Evolutionary conservation across 2,113 vertebrate species (phyloP), one percentile per base, ranked within the genome.

Genomic region (Calyptommatus sinebrachiatus): DNA sequence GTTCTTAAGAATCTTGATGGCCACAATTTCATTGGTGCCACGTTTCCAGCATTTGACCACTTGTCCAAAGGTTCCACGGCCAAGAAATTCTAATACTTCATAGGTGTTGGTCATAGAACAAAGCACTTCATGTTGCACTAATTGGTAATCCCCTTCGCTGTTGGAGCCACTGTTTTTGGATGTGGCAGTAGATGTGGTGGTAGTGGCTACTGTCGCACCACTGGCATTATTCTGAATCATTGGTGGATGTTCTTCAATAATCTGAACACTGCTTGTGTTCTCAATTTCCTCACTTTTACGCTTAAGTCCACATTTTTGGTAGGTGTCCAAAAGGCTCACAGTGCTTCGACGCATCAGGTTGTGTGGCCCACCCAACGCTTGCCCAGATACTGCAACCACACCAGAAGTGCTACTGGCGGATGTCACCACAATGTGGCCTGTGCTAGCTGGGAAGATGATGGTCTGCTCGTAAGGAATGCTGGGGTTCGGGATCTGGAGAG

Each of bases 41-140:
- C 98, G 94, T 87, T 99, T 99, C 98, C 98, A 99, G 94, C 97
- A 99, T 92, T 99, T 99, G 11, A 99, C 98, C 92, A 99, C 98
- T 89, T 99, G 98, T 75, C 98, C 98, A 0, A 99, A 99, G 16
- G 98, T 99, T 70, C 98, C 98, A 28, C 98, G 94, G 71, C 98
- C 98, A 90, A 99, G 89, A 93, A 99, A 99, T 89, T 99, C 98
- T 88, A 99, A 90, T 78, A 99, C 98, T 86, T 99, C 98, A 0
- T 99, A 99, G 0, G 97, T 99, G 93, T 99, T 99, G 93, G 98
- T 99, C 97, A 99, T 99, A 91, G 98, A 99, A 95, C 98, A 99
- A 84, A 99, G 96, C 91, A 99, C 97, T 92, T 99, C 98, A 73
- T 99, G 98, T 91, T 99, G 98, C 73, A 99, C 97, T 77, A 99